Base-by-base conservation (phyloP, 2,888 invertebrate species). In the Tachina grossa region DNA sequence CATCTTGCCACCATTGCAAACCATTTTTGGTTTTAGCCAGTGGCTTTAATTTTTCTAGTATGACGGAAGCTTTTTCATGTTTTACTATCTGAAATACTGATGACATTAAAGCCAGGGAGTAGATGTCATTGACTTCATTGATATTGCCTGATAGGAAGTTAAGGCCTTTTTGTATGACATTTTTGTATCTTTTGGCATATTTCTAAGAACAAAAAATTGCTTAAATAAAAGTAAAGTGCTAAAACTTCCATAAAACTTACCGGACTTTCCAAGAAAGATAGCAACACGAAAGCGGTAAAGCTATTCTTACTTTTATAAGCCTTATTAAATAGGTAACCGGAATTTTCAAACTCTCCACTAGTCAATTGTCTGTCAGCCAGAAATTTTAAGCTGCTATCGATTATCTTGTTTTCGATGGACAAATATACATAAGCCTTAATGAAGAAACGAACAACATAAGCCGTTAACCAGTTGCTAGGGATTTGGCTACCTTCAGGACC, bases 331-430 rank as follows among this genome's bases (percentile, higher is more conserved):
- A 84, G 10, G 13, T 94, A 94, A 68, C 97, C 97, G 68, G 95
- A 95, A 93, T 97, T 97, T 0, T 95, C 94, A 91, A 97, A 97
- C 87, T 95, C 95, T 65, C 97, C 97, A 89, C 95, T 95, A 11
- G 93, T 89, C 13, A 94, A 94, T 93, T 97, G 97, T 80, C 94
- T 93, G 14, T 93, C 93, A 0, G 95, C 93, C 66, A 97, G 93
- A 95, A 96, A 97, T 59, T 94, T 93, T 14, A 97, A 92, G 10
- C 96, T 95, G 65, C 94, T 93, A 19, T 93, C 93, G 69, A 97
- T 94, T 5, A 96, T 94, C 68, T 92, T 92, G 55, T 94, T 93
- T 80, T 97, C 97, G 41, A 97, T 93, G 87, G 94, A 94, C 63
- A 96, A 95, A 90, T 95, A 95, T 31, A 93, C 92, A 63, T 93